A percentile compares a stretch with the other conserved stretches of the same genome.
Conservation (phyloP, 30 jellyfish, hydroid and myxozoan species). For the Calvadosia cruxmelitensis region DNA sequence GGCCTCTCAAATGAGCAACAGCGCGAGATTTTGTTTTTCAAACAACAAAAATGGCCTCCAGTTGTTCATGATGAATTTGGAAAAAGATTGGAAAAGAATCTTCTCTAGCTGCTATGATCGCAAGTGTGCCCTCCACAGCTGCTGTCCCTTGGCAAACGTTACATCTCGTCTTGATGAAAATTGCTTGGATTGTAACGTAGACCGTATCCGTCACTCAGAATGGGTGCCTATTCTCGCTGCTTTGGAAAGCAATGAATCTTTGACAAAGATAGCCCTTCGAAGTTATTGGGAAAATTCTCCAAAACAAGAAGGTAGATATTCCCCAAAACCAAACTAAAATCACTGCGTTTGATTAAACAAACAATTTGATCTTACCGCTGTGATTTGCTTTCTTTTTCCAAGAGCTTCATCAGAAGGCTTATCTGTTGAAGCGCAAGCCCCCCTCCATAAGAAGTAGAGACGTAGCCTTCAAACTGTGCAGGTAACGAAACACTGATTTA, state of each 20-base stretch:
- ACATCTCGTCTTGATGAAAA: constrained; percentile 8
- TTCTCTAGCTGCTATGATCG: not conserved
- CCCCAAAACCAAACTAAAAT: not conserved
- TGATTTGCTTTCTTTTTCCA: too few species aligned
- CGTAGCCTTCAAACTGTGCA: constrained; percentile 24
- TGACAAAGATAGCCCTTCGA: constrained; percentile 41
- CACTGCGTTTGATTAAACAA: not conserved
- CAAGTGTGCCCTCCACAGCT: not conserved
- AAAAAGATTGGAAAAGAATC: not conserved
- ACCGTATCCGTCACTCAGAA: constrained; percentile 47
- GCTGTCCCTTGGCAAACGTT: not conserved
- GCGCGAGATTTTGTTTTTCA: too few species aligned
- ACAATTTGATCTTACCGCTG: too few species aligned
- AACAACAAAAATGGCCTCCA: too few species aligned
- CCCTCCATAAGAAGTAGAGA: constrained; percentile 58
- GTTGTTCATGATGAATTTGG: too few species aligned
- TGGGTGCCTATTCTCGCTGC: constrained; percentile 71
- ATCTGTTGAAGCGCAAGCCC: constrained; percentile 24
- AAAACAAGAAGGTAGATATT: constrained; percentile 9
- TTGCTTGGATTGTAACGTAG: constrained; percentile 63
- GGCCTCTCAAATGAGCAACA: too few species aligned
- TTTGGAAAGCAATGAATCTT: constrained; percentile 24
- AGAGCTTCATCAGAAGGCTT: constrained; percentile 13
- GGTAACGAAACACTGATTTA: constrained; percentile 18
- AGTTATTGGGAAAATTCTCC: constrained; percentile 44